These are phyloP conservation scores for Takifugu rubripes DNA, from an alignment of 2,797 vertebrate species.

Conservation along the genomic window DNA sequence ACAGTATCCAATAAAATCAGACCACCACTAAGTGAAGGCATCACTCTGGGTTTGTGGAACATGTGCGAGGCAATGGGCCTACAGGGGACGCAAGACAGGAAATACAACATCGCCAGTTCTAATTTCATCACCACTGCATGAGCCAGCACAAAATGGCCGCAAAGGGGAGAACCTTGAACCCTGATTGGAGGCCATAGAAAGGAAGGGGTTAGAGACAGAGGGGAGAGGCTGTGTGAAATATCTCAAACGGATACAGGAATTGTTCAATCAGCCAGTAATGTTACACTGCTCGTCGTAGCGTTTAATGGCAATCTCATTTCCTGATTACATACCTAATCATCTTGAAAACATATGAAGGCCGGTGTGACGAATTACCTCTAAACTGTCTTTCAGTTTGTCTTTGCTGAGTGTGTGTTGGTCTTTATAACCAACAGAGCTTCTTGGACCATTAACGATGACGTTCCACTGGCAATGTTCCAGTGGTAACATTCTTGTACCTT, in stretches of 20 bases:
- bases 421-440: too few relatives aligned
- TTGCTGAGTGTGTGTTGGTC: too few relatives aligned
- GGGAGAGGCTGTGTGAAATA: slow-evolving; percentile 65
- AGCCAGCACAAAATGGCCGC: slow-evolving; percentile 54
- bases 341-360: too few relatives aligned
- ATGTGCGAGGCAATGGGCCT: slow-evolving; percentile 38
- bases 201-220: slow-evolving; percentile 48
- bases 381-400: too few relatives aligned
- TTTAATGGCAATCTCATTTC: too few relatives aligned
- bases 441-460: too few relatives aligned
- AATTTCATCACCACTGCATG: slow-evolving; percentile 69
- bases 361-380: too few relatives aligned
- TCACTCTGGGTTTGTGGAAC: slow-evolving; percentile 25
- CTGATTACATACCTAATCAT: too few relatives aligned
- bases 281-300: slow-evolving; percentile 1
- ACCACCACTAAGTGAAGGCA: slow-evolving; percentile 18
- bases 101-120: slow-evolving; percentile 74
- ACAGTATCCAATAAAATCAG: background rate
- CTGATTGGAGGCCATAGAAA: slow-evolving; percentile 71
- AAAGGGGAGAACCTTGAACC: slow-evolving; percentile 62
- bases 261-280: slow-evolving; percentile 69
- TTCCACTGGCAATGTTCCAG: too few relatives aligned
- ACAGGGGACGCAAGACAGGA: slow-evolving; percentile 60
- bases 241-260: slow-evolving; percentile 71
- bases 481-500: too few relatives aligned